Base-by-base conservation (phyloP, 2,797 vertebrate genomes). In the Yasuhikotakia modesta region DNA sequence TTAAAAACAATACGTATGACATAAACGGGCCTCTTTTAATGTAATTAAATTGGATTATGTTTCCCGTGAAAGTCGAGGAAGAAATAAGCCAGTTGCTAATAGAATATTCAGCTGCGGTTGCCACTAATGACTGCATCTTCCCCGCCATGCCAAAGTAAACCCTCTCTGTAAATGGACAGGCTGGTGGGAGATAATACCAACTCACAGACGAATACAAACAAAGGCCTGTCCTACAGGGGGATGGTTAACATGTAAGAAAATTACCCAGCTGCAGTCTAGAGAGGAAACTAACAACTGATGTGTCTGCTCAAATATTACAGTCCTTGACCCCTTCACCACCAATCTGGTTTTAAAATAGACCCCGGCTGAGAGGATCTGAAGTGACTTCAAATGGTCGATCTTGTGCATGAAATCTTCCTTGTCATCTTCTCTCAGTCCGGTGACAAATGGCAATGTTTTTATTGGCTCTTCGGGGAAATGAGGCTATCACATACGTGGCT, bases 361-460 rank as follows among this genome's bases (percentile, higher is more conserved):
- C 6, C 48, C 21, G 10, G 35, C 65, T 87, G 45, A 90, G 92
- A 88, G 76, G 88, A 89, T 91, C 90, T 91, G 86, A 85, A 87
- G 87, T 76, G 85, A 91, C 85, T 91, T 92, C 87, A 92, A 91
- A 90, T 90, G 86, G 84, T 88, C 89, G 86, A 86, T 90, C 87
- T 89, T 84, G 80, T 85, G 88, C 88, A 86, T 91, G 89, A 92
- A 91, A 92, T 90, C 75, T 79, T 86, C 83, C 87, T 87, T 90
- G 90, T 93, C 78, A 81, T 86, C 82, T 86, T 88, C 84, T 85
- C 86, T 85, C 21, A 84, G 83, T 83, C 84, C 79, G 85, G 70
- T 86, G 81, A 66, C 46, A 78, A 64, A 76, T 73, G 53, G 60
- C 11, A 14, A 61, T 4, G 19, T 57, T 65, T 73, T 52, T 68